Evolutionary conservation across 2,797 vertebrate genomes (phyloP).

Genomic region (Macroramphosus scolopax): DNA sequence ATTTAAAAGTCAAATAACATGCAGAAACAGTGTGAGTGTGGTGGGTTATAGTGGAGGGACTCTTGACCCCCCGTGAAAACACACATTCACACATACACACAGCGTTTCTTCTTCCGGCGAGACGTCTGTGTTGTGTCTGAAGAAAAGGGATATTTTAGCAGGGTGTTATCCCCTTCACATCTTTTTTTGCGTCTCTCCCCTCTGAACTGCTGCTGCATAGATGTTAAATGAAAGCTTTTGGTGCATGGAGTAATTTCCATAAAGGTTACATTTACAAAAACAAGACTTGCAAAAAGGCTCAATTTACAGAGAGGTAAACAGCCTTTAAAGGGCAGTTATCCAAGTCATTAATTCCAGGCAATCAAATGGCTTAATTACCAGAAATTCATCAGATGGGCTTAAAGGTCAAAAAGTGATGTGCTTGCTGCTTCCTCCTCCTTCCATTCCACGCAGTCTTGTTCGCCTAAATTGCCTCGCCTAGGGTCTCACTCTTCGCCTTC

Average conservation of each 20-base stretch:
- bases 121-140: conserved; percentile 38
- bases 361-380: conserved; percentile 87
- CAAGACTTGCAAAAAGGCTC: conserved; percentile 84
- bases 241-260: conserved; percentile 83
- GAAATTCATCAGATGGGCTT: conserved; percentile 88
- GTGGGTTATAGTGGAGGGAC: neutral
- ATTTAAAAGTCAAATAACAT: no score
- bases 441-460: conserved; percentile 75
- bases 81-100: conserved; percentile 11
- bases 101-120: conserved; percentile 10
- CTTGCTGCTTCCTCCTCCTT: conserved; percentile 74
- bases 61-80: conserved; percentile 2
- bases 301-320: conserved; percentile 87
- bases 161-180: conserved; percentile 60
- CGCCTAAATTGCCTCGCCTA: conserved; percentile 82
- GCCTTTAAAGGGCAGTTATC: conserved; percentile 88
- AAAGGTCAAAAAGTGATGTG: conserved; percentile 86
- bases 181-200: conserved; percentile 57
- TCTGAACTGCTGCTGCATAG: conserved; percentile 62
- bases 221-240: conserved; percentile 80
- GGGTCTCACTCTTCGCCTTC: conserved; percentile 78
- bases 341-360: conserved; percentile 87
- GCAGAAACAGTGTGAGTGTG: no score
- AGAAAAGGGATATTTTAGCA: conserved; percentile 47
- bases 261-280: conserved; percentile 86